Evolutionary conservation across 2,797 vertebrate species (phyloP).

Genomic region (Microctenopoma lineatum): DNA sequence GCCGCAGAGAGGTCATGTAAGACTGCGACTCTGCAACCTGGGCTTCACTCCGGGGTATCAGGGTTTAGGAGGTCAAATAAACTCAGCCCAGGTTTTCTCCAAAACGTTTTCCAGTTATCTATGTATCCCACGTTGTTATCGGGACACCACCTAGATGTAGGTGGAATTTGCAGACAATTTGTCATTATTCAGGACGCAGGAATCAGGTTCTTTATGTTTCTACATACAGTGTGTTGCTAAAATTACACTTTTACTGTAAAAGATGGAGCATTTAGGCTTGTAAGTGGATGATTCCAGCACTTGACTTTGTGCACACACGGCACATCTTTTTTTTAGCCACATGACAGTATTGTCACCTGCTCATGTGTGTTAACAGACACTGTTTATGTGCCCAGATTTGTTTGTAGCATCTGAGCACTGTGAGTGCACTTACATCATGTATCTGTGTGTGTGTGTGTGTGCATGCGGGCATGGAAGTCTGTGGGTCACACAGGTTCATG

Average conservation of each 20-base stretch:
- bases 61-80: too few species aligned
- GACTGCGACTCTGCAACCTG: too few species aligned
- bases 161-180: too few species aligned
- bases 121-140: too few species aligned
- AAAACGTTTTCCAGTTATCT: too few species aligned
- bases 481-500: slow-evolving; percentile 46
- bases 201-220: background rate
- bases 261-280: slow-evolving; percentile 2
- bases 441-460: slow-evolving; percentile 8
- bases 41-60: too few species aligned
- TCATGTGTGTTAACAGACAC: slow-evolving; percentile 15
- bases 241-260: background rate
- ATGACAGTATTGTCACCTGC: slow-evolving; percentile 16
- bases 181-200: too few species aligned
- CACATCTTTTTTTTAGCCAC: slow-evolving; percentile 24
- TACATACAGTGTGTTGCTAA: background rate
- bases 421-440: background rate
- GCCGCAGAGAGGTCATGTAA: too few species aligned
- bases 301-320: slow-evolving; percentile 19
- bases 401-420: background rate
- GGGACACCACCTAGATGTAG: too few species aligned
- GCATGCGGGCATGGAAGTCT: slow-evolving; percentile 18
- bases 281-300: slow-evolving; percentile 22
- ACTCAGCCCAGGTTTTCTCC: too few species aligned
- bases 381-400: slow-evolving; percentile 7